Evolutionary conservation across 2,113 vertebrate genomes (phyloP).

Genomic region (Nansenia antarctica): DNA sequence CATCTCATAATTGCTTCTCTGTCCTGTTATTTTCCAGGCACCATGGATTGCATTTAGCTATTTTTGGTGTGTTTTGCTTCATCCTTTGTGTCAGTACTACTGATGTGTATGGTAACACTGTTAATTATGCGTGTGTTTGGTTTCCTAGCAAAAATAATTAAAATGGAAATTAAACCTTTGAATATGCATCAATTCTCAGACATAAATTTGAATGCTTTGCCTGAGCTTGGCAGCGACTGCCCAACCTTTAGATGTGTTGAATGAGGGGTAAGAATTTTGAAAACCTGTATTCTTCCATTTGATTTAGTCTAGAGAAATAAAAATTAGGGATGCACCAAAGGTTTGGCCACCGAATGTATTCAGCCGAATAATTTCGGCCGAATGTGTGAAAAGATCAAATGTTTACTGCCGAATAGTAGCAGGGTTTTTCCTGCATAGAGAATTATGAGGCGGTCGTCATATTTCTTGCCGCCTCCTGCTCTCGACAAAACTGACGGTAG

Average conservation of each 20-base stretch:
- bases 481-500: too few species aligned
- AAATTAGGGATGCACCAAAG: too few species aligned
- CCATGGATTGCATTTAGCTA: not conserved
- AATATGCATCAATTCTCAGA: slow-evolving; percentile 35
- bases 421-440: too few species aligned
- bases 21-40: not conserved
- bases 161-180: slow-evolving; percentile 54
- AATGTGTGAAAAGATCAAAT: too few species aligned
- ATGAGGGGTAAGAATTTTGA: too few species aligned
- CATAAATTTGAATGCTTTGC: slow-evolving; percentile 7
- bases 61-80: not conserved
- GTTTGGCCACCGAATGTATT: too few species aligned
- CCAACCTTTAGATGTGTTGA: slow-evolving; percentile 25
- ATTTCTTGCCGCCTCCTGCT: too few species aligned
- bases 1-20: not conserved
- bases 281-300: not conserved
- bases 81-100: not conserved
- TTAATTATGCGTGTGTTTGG: slow-evolving; percentile 13
- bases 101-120: not conserved
- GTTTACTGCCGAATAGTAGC: too few species aligned
- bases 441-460: too few species aligned
- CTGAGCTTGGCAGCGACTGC: slow-evolving; percentile 12
- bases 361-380: too few species aligned
- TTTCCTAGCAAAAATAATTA: slow-evolving; percentile 32
- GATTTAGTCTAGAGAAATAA: not conserved